Evolutionary conservation across 1,140 invertebrate species (phyloP).

Genomic region (Leptinotarsa undecemlineata): DNA sequence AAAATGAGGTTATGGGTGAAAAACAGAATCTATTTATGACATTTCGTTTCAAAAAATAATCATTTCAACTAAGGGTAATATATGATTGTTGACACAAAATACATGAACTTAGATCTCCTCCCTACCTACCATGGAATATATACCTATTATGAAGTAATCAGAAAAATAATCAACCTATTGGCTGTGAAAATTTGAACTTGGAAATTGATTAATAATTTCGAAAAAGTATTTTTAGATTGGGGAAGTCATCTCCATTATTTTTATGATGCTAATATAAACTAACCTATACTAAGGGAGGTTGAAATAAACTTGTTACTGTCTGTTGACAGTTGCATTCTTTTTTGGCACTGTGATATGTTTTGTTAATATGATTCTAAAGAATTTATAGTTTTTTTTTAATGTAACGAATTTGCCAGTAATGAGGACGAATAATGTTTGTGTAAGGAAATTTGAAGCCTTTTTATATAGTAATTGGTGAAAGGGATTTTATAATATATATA

Average conservation of each 20-base stretch:
- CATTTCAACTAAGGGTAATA: too few relatives aligned
- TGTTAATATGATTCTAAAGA: conserved; percentile 45
- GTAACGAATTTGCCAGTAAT: conserved; percentile 35
- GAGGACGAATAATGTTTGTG: conserved; percentile 18
- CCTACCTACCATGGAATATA: too few relatives aligned
- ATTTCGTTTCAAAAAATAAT: too few relatives aligned
- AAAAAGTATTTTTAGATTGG: neutral
- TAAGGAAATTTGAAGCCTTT: conserved; percentile 39
- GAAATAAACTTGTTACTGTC: conserved; percentile 18
- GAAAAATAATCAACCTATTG: neutral
- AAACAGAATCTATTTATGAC: too few relatives aligned
- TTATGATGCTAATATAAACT: conserved; percentile 7
- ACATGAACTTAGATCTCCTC: too few relatives aligned
- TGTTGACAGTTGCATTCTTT: conserved; percentile 18
- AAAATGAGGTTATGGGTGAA: too few relatives aligned
- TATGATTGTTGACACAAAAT: too few relatives aligned
- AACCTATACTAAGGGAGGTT: neutral
- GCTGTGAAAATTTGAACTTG: conserved; percentile 10
- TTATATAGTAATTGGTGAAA: conserved; percentile 50
- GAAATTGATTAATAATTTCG: neutral
- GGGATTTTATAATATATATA: conserved; percentile 46
- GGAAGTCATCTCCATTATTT: conserved; percentile 22
- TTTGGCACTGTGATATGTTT: conserved; percentile 53
- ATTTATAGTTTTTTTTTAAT: conserved; percentile 34
- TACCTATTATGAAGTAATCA: too few relatives aligned